phyloP scores from a whole-genome alignment of 2,888 invertebrate genomes.

The Gari tellinella region DNA sequence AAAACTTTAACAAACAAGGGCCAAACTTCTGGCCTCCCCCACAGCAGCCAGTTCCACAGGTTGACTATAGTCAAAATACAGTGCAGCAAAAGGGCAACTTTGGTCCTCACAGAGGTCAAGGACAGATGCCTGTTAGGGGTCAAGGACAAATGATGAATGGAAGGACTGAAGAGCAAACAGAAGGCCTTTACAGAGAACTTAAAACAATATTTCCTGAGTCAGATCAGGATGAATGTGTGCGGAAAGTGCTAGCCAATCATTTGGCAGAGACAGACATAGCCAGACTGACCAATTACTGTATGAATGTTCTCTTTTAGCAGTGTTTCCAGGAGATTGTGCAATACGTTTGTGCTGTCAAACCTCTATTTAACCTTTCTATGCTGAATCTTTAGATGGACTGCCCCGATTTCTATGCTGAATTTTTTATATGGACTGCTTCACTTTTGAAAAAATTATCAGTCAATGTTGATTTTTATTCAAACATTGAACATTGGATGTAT shows the following conservation, averaged over 20 bases:
- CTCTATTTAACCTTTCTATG: no score
- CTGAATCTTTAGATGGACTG: no score
- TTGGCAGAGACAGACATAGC: conserved; percentile 70
- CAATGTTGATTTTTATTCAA: no score
- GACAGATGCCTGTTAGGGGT: conserved; percentile 11
- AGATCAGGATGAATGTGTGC: conserved; percentile 62
- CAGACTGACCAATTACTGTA: conserved; percentile 73
- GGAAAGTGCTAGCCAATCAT: conserved; percentile 70
- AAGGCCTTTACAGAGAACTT: conserved; percentile 61
- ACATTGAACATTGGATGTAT: no score
- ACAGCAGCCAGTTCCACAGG: no score
- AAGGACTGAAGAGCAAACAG: conserved; percentile 59
- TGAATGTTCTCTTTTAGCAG: conserved; percentile 60
- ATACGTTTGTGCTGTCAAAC: no score
- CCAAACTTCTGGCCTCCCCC: no score
- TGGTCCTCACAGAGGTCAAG: conserved; percentile 18
- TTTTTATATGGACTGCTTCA: no score
- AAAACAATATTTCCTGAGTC: conserved; percentile 69
- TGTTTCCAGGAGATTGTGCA: background rate
- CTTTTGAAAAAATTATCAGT: no score
- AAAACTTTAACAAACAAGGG: no score
- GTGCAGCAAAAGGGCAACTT: conserved; percentile 4
- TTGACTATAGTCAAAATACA: no score
- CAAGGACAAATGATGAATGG: background rate
- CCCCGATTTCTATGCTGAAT: no score